phyloP scores from a whole-genome alignment of 1,140 invertebrate species.

The Diprion similis region DNA sequence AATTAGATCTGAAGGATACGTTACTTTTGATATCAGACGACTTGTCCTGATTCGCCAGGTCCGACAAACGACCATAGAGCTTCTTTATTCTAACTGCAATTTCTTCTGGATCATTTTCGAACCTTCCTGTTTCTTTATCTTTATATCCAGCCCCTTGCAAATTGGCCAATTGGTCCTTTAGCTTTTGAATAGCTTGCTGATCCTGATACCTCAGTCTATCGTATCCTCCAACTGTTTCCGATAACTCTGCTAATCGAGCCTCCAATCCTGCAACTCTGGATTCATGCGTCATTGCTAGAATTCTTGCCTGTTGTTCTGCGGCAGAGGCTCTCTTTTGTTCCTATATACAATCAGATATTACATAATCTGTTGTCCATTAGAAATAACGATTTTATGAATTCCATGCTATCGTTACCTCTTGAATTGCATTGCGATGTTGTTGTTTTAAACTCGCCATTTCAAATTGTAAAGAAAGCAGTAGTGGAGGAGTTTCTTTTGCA shows the following conservation, averaged over 20 bases:
- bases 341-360: slow-evolving; percentile 47
- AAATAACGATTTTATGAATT: background rate
- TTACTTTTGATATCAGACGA: slow-evolving; percentile 50
- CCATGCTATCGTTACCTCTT: slow-evolving; percentile 58
- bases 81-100: slow-evolving; percentile 48
- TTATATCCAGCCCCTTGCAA: slow-evolving; percentile 53
- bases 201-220: slow-evolving; percentile 77
- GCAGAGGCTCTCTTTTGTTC: slow-evolving; percentile 71
- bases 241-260: slow-evolving; percentile 79
- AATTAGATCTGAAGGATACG: background rate
- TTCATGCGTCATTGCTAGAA: slow-evolving; percentile 73
- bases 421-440: slow-evolving; percentile 71
- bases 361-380: background rate
- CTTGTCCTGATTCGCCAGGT: slow-evolving; percentile 48
- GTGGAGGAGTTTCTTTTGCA: slow-evolving; percentile 68
- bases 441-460: slow-evolving; percentile 77
- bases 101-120: slow-evolving; percentile 42
- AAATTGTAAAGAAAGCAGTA: slow-evolving; percentile 72
- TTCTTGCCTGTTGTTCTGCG: slow-evolving; percentile 73
- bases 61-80: slow-evolving; percentile 43
- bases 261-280: slow-evolving; percentile 80
- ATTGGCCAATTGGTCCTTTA: slow-evolving; percentile 65
- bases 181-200: slow-evolving; percentile 75
- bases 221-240: slow-evolving; percentile 79
- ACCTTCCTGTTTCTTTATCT: slow-evolving; percentile 38